phyloP scores from a whole-genome alignment of 2,113 vertebrate genomes.

The Phoenicopterus ruber region DNA sequence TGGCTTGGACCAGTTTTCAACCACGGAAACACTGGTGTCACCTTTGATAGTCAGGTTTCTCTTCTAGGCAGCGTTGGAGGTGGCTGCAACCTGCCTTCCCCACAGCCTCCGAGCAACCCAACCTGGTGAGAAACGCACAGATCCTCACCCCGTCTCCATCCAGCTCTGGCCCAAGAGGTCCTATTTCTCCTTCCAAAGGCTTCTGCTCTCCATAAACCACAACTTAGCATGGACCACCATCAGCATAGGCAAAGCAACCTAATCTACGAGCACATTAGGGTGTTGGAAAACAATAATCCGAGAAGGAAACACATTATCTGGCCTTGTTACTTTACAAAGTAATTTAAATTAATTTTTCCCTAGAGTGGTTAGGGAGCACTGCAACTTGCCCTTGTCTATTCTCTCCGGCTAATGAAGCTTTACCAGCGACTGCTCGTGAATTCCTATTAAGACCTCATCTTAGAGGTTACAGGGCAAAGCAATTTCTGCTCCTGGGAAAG shows the following conservation, averaged over 20 bases:
- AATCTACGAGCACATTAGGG: constrained; percentile 69
- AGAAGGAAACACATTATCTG: constrained; percentile 68
- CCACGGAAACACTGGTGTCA: neutral
- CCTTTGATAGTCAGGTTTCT: neutral
- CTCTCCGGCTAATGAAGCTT: constrained; percentile 73
- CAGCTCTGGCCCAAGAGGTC: neutral
- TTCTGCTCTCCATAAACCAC: constrained; percentile 1
- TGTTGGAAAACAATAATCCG: constrained; percentile 71
- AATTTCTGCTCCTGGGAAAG: constrained; percentile 75
- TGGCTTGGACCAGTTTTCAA: neutral
- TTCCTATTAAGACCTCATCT: constrained; percentile 74
- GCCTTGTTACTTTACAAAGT: constrained; percentile 69
- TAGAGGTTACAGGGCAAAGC: constrained; percentile 73
- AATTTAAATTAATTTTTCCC: constrained; percentile 79
- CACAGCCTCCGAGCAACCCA: neutral
- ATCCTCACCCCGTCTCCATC: neutral
- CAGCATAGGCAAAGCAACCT: constrained; percentile 46
- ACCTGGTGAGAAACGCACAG: neutral
- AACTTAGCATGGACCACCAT: constrained; percentile 47
- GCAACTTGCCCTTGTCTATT: constrained; percentile 70
- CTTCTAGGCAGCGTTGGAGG: neutral
- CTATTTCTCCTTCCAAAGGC: neutral
- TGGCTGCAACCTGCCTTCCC: neutral
- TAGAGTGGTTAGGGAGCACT: constrained; percentile 70
- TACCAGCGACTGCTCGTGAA: constrained; percentile 58